A percentile compares a stretch with the other conserved stretches of the same genome.
Evolutionary conservation across 64 coral and sea anemone species (phyloP).

Genomic region (Catalaphyllia jardinei): DNA sequence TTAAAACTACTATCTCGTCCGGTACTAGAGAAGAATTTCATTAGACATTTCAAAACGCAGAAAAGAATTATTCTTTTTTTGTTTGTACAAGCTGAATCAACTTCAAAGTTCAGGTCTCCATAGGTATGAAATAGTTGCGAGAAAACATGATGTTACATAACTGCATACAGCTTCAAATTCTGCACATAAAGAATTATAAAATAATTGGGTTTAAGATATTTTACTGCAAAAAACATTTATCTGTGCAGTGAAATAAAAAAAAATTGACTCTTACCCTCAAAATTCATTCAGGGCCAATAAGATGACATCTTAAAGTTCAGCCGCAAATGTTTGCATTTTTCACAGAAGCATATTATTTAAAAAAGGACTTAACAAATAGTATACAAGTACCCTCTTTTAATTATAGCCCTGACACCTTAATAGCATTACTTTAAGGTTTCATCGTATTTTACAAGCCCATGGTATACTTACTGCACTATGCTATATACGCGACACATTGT

Average conservation of each 20-base stretch:
- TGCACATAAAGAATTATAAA: not conserved
- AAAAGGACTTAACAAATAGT: too few relatives aligned
- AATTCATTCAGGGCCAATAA: too few relatives aligned
- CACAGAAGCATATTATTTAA: too few relatives aligned
- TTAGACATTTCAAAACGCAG: not conserved
- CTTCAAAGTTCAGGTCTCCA: not conserved
- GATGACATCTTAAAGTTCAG: too few relatives aligned
- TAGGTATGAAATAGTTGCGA: not conserved
- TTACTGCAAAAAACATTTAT: not conserved
- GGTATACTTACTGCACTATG: too few relatives aligned
- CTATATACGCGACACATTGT: not conserved
- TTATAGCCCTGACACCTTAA: not conserved
- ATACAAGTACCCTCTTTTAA: too few relatives aligned
- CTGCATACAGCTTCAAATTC: not conserved
- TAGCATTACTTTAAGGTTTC: not conserved
- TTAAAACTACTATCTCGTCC: not conserved
- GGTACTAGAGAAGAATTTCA: too few relatives aligned
- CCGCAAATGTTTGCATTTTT: too few relatives aligned
- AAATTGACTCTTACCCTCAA: too few relatives aligned
- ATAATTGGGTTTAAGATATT: not conserved
- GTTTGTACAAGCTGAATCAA: not conserved
- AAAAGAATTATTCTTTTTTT: not conserved
- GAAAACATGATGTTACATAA: not conserved
- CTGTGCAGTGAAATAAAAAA: not conserved
- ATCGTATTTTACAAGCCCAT: not conserved